Percentiles rank a stretch among this genome's conserved stretches.
Conservation (phyloP, 2,797 vertebrate genomes). For the Peromyscus aztecus region DNA sequence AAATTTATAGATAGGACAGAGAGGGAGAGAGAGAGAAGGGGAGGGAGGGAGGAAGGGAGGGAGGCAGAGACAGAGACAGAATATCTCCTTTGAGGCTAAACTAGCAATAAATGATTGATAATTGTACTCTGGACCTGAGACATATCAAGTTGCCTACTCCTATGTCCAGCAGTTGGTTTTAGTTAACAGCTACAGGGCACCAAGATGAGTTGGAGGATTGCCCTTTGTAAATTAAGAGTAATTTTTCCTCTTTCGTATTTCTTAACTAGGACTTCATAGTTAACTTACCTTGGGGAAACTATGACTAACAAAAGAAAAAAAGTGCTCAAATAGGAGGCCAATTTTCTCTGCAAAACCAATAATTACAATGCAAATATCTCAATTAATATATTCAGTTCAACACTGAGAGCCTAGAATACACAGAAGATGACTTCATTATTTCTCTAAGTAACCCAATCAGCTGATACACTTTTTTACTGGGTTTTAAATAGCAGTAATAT, state of each 20-base stretch:
- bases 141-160: background rate
- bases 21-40: background rate
- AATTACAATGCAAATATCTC: slow-evolving; percentile 49
- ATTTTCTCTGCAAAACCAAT: slow-evolving; percentile 24
- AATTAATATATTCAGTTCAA: slow-evolving; percentile 1
- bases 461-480: slow-evolving; percentile 28
- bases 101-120: slow-evolving; percentile 66
- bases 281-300: background rate
- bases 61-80: background rate
- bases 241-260: slow-evolving; percentile 42
- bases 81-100: background rate
- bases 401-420: background rate
- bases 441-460: background rate
- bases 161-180: slow-evolving; percentile 11
- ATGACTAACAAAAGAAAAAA: slow-evolving; percentile 55
- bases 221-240: slow-evolving; percentile 27
- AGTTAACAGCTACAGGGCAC: slow-evolving; percentile 37
- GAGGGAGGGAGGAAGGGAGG: background rate
- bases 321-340: slow-evolving; percentile 19
- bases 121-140: slow-evolving; percentile 32
- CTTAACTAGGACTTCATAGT: slow-evolving; percentile 2
- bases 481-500: background rate
- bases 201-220: background rate
- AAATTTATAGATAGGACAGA: background rate
- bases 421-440: background rate